Base-by-base conservation (phyloP, 2,113 vertebrate species). In the Petrocephalus zakoni region DNA sequence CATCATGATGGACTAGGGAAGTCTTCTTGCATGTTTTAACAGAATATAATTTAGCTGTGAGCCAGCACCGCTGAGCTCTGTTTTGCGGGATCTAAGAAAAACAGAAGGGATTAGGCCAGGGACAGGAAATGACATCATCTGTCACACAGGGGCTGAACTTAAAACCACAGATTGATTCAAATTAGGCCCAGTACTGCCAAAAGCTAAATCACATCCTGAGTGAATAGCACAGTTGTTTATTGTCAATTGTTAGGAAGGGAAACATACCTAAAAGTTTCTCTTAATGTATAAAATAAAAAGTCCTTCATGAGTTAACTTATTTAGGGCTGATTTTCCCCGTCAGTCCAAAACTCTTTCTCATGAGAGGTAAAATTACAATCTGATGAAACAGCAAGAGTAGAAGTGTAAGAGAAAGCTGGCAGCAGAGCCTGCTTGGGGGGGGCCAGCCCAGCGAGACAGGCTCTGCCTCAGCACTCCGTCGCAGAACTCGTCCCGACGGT, bases 41-140 rank as follows among this genome's bases (percentile, higher is more conserved):
- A 86, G n/a, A 29, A 37, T 34, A 19, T 49, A 53, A 56, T 25
- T 49, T 85, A 51, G 53, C 51, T 88, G 47, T 51, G 37, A 17
- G 58, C 42, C 68, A 82, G 42, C 25, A 58, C 61, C 34, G 53
- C 29, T 82, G 52, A 86, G 61, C 61, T 86, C 46, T 49, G 51
- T 83, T 89, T 17, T 84, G 15, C 84, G 85, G 47, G 49, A 94
- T 94, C 94, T 95, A 93, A 95, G 91, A 93, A 95, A 95, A 96
- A 96, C 94, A 95, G 93, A 89, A 85, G 90, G 92, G 92, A 94
- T 91, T 94, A 94, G 93, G 93, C 93, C 93, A 93, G 94, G 94
- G 93, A 95, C 94, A 96, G 96, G 96, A 97, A 96, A 96, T 96
- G 92, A 96, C 94, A 94, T 96, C 96, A 96, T 94, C 93, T 91